Conservation (phyloP, 2,797 vertebrate species). For the Schizothorax lantsangensis region DNA sequence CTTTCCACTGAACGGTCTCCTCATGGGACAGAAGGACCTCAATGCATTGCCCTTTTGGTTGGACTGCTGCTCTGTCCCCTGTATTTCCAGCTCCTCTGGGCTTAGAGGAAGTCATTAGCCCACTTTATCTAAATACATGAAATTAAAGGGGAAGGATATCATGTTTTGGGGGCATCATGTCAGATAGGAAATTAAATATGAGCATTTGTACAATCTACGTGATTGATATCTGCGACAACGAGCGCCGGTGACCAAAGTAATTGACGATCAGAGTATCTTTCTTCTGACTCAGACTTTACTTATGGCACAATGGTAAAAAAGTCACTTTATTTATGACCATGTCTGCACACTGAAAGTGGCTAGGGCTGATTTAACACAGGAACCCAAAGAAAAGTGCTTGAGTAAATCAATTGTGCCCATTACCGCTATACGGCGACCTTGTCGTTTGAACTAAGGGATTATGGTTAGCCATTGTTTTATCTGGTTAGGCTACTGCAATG, state of each 20-base stretch:
- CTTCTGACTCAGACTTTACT: slow-evolving; percentile 29
- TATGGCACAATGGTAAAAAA: slow-evolving; percentile 24
- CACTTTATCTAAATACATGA: slow-evolving; percentile 40
- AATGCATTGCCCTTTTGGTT: slow-evolving; percentile 6
- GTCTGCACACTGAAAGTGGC: not conserved
- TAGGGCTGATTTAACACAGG: slow-evolving; percentile 37
- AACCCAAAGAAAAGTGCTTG: slow-evolving; percentile 27
- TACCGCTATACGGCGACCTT: not conserved
- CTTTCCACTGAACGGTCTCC: slow-evolving; percentile 19
- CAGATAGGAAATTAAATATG: slow-evolving; percentile 45
- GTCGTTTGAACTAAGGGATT: slow-evolving; percentile 34
- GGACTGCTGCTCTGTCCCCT: slow-evolving; percentile 21
- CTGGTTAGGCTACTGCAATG: slow-evolving; percentile 4
- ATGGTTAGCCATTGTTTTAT: slow-evolving; percentile 11
- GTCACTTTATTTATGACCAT: slow-evolving; percentile 38
- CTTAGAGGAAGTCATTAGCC: slow-evolving; percentile 52
- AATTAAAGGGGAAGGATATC: slow-evolving; percentile 54
- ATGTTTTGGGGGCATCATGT: slow-evolving; percentile 41
- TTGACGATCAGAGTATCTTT: not conserved
- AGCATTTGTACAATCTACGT: slow-evolving; percentile 16
- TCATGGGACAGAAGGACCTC: slow-evolving; percentile 21
- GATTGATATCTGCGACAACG: slow-evolving; percentile 26
- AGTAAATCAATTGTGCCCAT: slow-evolving; percentile 39
- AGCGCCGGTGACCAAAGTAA: slow-evolving; percentile 33
- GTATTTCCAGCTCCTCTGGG: slow-evolving; percentile 16